phyloP scores from a whole-genome alignment of 2,113 vertebrate species.

The Sminthopsis crassicaudata region DNA sequence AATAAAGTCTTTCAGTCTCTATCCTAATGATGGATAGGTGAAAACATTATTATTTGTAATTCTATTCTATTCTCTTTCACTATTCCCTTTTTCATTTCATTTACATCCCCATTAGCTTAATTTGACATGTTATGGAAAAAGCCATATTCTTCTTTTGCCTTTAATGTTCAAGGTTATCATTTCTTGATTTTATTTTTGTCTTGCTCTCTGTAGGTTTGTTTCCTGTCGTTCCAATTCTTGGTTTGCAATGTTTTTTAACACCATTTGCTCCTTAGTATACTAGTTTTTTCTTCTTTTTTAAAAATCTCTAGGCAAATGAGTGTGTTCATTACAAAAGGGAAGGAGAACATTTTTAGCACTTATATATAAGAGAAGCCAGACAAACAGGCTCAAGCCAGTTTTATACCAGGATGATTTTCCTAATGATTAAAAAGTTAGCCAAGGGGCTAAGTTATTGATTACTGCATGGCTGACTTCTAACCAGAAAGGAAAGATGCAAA shows the following conservation, averaged over 20 bases:
- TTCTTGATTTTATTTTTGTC: slow-evolving; percentile 24
- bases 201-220: not conserved
- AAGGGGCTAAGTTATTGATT: slow-evolving; percentile 58
- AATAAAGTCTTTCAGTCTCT: not conserved
- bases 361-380: slow-evolving; percentile 41
- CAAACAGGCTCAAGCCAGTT: slow-evolving; percentile 14
- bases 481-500: not conserved
- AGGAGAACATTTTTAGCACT: not conserved
- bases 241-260: not conserved
- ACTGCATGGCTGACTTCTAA: not conserved
- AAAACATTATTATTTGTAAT: not conserved
- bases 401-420: slow-evolving; percentile 49
- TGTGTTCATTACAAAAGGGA: slow-evolving; percentile 22
- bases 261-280: slow-evolving; percentile 1
- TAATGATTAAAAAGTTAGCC: slow-evolving; percentile 36
- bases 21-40: not conserved
- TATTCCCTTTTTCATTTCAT: not conserved
- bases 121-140: not conserved
- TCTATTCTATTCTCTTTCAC: not conserved
- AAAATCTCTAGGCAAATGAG: not conserved
- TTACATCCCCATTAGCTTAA: not conserved
- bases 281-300: not conserved
- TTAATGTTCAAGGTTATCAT: slow-evolving; percentile 4
- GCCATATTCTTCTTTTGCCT: not conserved
- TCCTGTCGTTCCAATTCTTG: not conserved